A percentile compares a stretch with the other conserved stretches of the same genome.
Conservation (phyloP, 2,113 vertebrate species). For the Pycnonotus jocosus region DNA sequence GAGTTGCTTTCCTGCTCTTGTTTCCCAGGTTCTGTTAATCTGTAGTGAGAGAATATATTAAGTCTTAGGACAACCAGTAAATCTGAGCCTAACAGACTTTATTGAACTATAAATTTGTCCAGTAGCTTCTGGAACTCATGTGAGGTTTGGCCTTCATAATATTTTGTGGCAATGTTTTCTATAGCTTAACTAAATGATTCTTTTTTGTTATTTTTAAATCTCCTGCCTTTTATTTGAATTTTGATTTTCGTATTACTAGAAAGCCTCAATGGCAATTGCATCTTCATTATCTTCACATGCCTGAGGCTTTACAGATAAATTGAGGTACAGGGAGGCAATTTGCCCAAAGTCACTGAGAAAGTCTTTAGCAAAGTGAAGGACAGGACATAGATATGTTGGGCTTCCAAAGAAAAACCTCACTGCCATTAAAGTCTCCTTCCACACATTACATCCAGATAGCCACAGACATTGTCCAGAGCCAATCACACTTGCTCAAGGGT, state of each 20-base stretch:
- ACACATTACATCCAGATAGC: background rate
- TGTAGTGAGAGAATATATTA: background rate
- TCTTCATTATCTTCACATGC: background rate
- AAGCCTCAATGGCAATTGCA: background rate
- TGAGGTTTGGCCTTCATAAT: background rate
- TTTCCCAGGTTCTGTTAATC: background rate
- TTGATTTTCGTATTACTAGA: background rate
- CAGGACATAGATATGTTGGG: background rate
- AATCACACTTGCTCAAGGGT: background rate
- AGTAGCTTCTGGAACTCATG: background rate
- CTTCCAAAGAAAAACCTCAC: background rate
- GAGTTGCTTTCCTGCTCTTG: background rate
- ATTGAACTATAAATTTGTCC: background rate
- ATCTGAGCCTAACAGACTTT: background rate
- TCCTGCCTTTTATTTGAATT: background rate
- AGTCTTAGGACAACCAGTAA: background rate
- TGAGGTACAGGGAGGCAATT: background rate
- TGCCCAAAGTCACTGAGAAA: background rate
- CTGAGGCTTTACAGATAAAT: background rate
- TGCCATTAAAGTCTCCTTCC: background rate
- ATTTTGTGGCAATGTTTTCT: background rate
- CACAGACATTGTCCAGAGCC: background rate
- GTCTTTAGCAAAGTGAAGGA: background rate
- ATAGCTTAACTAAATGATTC: background rate
- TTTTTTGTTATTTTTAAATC: background rate